Evolutionary conservation across 1,140 invertebrate species (phyloP).

Genomic region (Drosophila bifasciata): DNA sequence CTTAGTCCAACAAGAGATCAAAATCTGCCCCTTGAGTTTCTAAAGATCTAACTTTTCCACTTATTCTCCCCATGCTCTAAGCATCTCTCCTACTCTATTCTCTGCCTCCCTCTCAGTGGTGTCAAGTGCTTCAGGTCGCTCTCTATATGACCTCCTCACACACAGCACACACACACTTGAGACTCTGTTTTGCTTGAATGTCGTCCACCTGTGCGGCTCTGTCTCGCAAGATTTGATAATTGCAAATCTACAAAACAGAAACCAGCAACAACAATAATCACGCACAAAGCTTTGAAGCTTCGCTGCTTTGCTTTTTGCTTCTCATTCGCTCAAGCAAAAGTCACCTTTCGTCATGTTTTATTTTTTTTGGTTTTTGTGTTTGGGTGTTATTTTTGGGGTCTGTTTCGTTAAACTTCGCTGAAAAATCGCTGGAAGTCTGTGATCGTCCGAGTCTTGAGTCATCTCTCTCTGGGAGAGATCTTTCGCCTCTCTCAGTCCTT

Average conservation of each 20-base stretch:
- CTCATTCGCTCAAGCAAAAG: conserved; percentile 55
- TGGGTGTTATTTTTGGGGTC: conserved; percentile 54
- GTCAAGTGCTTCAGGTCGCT: conserved; percentile 20
- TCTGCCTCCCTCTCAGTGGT: no score
- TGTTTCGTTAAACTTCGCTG: conserved; percentile 69
- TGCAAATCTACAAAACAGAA: conserved; percentile 56
- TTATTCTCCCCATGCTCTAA: not conserved
- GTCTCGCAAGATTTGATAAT: conserved; percentile 53
- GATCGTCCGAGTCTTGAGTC: conserved; percentile 5
- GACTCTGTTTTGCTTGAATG: conserved; percentile 57
- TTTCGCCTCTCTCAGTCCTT: not conserved
- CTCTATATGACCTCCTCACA: conserved; percentile 59
- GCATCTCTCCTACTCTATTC: no score
- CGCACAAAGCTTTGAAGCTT: conserved; percentile 34
- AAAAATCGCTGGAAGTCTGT: no score
- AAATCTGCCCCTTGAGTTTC: no score
- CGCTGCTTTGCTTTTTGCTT: conserved; percentile 52
- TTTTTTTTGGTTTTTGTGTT: conserved; percentile 24
- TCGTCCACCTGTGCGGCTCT: conserved; percentile 64
- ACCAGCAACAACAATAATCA: conserved; percentile 1
- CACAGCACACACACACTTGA: conserved; percentile 12
- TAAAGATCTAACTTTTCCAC: no score
- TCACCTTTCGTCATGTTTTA: conserved; percentile 38
- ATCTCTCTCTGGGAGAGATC: not conserved
- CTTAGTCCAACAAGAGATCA: not conserved